phyloP scores from a whole-genome alignment of 1,140 invertebrate species.

The Brachionus koreanus region DNA sequence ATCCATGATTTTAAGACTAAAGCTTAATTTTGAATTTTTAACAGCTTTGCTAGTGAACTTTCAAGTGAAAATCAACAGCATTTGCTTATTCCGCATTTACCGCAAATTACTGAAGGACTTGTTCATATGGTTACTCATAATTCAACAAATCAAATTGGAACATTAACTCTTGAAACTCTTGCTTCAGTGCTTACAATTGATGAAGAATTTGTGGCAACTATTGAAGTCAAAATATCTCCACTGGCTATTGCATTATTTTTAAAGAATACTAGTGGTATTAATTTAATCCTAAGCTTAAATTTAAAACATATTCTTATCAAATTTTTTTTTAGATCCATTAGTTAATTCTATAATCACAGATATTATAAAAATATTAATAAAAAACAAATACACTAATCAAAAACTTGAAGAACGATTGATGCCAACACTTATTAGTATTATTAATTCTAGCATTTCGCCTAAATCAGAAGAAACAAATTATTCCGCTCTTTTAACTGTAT shows the following conservation, averaged over 20 bases:
- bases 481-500: neutral
- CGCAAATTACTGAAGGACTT: conserved; percentile 61
- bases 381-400: conserved; percentile 64
- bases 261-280: conserved; percentile 63
- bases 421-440: conserved; percentile 69
- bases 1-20: neutral
- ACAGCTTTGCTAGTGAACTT: conserved; percentile 7
- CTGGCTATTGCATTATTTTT: conserved; percentile 70
- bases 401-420: conserved; percentile 67
- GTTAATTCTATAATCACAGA: conserved; percentile 66
- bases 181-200: conserved; percentile 68
- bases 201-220: conserved; percentile 66
- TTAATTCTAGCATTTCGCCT: conserved; percentile 52
- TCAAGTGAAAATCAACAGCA: conserved; percentile 29
- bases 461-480: conserved; percentile 47
- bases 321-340: conserved; percentile 63
- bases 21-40: neutral
- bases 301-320: neutral
- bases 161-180: conserved; percentile 66
- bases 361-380: conserved; percentile 67
- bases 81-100: conserved; percentile 52
- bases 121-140: conserved; percentile 49
- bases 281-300: conserved; percentile 21
- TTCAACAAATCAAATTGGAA: conserved; percentile 59
- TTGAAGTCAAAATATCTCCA: conserved; percentile 68